Evolutionary conservation across 2,888 invertebrate species (phyloP).

Genomic region (Drosophila seclusa): DNA sequence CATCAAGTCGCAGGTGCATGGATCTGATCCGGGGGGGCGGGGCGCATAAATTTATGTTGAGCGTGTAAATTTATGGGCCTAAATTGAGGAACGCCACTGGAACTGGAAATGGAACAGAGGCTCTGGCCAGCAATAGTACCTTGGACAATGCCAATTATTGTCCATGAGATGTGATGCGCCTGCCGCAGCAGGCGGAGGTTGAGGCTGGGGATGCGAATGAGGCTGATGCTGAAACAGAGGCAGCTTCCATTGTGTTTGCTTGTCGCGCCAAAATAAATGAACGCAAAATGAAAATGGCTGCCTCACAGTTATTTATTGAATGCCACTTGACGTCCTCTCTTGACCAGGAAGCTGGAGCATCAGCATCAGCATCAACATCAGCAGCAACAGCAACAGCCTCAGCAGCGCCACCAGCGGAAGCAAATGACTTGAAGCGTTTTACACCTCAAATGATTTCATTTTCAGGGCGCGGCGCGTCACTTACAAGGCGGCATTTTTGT

Average conservation of each 20-base stretch:
- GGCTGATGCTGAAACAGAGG: background rate
- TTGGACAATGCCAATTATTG: conserved; percentile 59
- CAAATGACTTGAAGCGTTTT: conserved; percentile 73
- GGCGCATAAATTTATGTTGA: conserved; percentile 64
- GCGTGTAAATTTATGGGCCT: conserved; percentile 56
- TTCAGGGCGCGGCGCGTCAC: conserved; percentile 33
- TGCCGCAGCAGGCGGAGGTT: background rate
- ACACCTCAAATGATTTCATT: conserved; percentile 77
- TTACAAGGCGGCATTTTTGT: conserved; percentile 45
- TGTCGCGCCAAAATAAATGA: conserved; percentile 46
- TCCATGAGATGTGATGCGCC: conserved; percentile 4
- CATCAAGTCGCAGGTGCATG: conserved; percentile 55
- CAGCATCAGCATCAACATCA: background rate
- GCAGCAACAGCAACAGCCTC: conserved; percentile 5
- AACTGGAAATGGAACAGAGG: conserved; percentile 3
- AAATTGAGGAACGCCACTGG: conserved; percentile 17
- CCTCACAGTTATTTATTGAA: conserved; percentile 55
- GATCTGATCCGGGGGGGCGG: conserved; percentile 7
- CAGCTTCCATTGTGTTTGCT: conserved; percentile 38
- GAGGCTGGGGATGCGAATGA: background rate
- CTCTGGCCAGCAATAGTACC: background rate
- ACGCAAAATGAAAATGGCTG: conserved; percentile 48
- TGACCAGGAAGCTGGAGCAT: conserved; percentile 13
- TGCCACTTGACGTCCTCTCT: conserved; percentile 28
- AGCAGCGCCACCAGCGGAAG: conserved; percentile 8